Evolutionary conservation across 2,888 invertebrate genomes (phyloP), one percentile per base, ranked within the genome.

Genomic region (Drosophila anomalata): DNA sequence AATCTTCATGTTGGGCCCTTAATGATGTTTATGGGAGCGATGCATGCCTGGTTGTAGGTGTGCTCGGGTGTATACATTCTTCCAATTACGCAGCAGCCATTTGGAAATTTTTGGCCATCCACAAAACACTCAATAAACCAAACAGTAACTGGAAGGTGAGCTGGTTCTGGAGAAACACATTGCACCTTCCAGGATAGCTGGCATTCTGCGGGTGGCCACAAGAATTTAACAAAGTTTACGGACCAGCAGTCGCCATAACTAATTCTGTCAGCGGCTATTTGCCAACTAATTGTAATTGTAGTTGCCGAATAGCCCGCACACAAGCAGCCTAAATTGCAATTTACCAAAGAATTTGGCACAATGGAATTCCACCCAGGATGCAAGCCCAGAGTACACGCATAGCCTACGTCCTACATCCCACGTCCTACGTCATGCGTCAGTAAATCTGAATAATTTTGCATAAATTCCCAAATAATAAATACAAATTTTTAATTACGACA

Each of bases 341-440:
- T 79, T 83, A 31, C 59, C 6, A 63, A 78, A 67, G 83, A 83
- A 86, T 81, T 78, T 76, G 39, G 51, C 52, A 68, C 59, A 79
- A 76, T 81, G 44, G 69, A 78, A 85, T 78, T 71, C 68, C 79
- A 83, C 83, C 85, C 51, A 62, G 22, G 61, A 44, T 9, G 4
- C 20, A 9, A 20, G 41, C 41, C 20, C 31, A 58, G n/a, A 14
- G 46, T 41, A 47, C 12, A 59, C 17, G 3, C 42, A 42, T 42
- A 17, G 17, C 17, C 17, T 17, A 9, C 2, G 39, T 59, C 46
- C 46, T 53, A 59, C 26, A 41, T 39, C 31, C 50, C 72, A 60
- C 41, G 14, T 50, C 44, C 14, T 14, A 1, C 26, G 44, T 39
- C 26, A 52, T 75, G 62, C 41, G 14, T 50, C 44, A 47, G 58